Evolutionary conservation across 2,888 invertebrate species (phyloP), one percentile per base, ranked within the genome.

Genomic region (Diogma glabrata): DNA sequence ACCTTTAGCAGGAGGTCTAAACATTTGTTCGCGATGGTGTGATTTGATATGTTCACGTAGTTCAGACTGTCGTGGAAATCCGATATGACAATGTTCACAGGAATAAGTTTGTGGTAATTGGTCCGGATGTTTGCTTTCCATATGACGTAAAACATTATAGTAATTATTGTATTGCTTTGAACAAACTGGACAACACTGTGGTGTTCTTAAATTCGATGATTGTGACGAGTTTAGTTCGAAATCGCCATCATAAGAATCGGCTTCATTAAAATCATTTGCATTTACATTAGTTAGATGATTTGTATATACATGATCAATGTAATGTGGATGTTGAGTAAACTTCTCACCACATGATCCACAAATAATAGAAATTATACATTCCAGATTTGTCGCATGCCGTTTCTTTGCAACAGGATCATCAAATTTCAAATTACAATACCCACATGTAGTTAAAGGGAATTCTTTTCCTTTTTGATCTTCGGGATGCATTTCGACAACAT

Each of bases 81-180:
- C 70, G 20, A 62, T 60, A 9, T 67, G 60, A 46, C 70, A 70
- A 3, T 63, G 62, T 2, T 67, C 66, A 52, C 70, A 70, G 52
- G 67, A 67, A 57, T 70, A 70, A 1, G 68, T 68, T 51, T 67
- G 65, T 9, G 70, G 70, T 54, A 70, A 56, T 54, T 70, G 69
- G 53, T 69, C 68, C 0, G 70, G 70, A 63, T 70, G 70, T 54
- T 70, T 70, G 2, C 68, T 65, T 56, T 70, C 70, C 70, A 70
- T 70, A 53, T 70, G 70, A 0, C 70, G 63, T 47, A 70, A 56
- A 19, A 70, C 70, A 55, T 70, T 70, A 55, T 70, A 69, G 50
- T 70, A 70, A 55, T 69, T 70, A 50, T 70, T 70, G 54, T 70
- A 70, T 53, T 67, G 67, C 51, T 67, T 67, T 0, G 67, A 67